These are phyloP conservation scores for Acanthurus lineatus DNA, from an alignment of 2,797 vertebrate genomes.

Conservation along the genomic window DNA sequence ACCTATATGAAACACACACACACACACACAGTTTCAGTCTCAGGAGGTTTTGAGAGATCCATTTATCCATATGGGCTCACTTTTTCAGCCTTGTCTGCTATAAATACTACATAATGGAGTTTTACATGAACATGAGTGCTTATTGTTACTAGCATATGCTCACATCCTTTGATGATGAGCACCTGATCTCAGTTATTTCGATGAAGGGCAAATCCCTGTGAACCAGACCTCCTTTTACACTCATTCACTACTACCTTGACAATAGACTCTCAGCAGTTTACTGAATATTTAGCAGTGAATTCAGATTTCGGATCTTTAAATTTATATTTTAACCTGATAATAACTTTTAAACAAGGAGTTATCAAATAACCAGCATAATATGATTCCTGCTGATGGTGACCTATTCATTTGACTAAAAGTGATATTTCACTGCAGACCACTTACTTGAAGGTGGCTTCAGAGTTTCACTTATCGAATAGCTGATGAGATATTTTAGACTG, in stretches of 20 bases:
- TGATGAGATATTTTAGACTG: conserved; percentile 1
- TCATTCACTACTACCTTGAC: not conserved
- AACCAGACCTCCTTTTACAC: not conserved
- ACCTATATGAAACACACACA: conserved; percentile 12
- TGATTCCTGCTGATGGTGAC: too few relatives aligned
- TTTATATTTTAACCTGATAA: too few relatives aligned
- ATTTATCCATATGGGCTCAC: conserved; percentile 53
- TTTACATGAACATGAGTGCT: conserved; percentile 9
- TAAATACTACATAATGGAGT: conserved; percentile 11
- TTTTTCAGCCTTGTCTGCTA: conserved; percentile 26
- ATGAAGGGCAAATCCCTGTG: conserved; percentile 19
- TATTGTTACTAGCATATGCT: not conserved
- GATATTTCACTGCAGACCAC: too few relatives aligned
- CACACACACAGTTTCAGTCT: conserved; percentile 28
- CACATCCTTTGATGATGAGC: conserved; percentile 40
- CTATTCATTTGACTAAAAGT: too few relatives aligned
- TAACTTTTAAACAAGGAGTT: too few relatives aligned
- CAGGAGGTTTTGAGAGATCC: conserved; percentile 36
- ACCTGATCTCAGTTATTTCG: conserved; percentile 53
- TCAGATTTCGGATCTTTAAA: not conserved
- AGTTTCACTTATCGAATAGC: not conserved
- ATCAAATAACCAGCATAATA: too few relatives aligned
- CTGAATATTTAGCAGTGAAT: not conserved
- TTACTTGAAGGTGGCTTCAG: too few relatives aligned
- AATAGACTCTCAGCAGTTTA: not conserved